Evolutionary conservation across 2,113 vertebrate species (phyloP), one percentile per base, ranked within the genome.

Genomic region (Microcebus jonahi): DNA sequence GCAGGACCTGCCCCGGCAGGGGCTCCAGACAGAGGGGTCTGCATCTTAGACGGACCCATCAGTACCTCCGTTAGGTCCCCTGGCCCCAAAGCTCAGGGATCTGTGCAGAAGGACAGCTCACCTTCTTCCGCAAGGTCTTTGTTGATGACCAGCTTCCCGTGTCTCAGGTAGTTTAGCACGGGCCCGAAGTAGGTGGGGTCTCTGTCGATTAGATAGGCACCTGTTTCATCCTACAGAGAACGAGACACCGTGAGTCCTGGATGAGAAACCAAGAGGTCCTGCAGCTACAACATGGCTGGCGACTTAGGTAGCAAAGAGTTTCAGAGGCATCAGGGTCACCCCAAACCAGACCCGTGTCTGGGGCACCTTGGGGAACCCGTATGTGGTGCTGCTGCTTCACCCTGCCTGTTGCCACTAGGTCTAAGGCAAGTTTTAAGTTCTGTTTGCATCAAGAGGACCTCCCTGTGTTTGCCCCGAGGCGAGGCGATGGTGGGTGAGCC

Each of bases 151-250:
- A 99, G 99, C 97, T 99, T 99, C 55, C 99, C 99, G 0, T 99
- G 99, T 98, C 99, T 99, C 98, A 99, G 97, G 98, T 99, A 99
- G 98, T 99, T 99, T 87, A 99, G 99, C 96, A 99, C 99, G 9
- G 99, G 99, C 95, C 99, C 99, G 81, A 99, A 99, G 98, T 99
- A 99, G 55, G 99, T 99, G 2, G 99, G 99, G 97, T 99, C 99
- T 99, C 99, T 98, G 99, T 99, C 99, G 94, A 99, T 99, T 98
- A 99, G 98, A 98, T 99, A 99, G 98, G 99, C 99, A 98, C 99
- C 99, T 11, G 99, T 99, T 98, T 99, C 99, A 98, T 99, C 99
- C 99, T 99, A 88, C 48, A 96, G 97, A 93, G 75, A 93, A 91
- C 39, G 75, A 90, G 77, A 87, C 25, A 39, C 12, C 3, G 1